These are phyloP conservation scores for Chironomus tepperi DNA, from an alignment of 1,140 invertebrate genomes.

Conservation along the genomic window DNA sequence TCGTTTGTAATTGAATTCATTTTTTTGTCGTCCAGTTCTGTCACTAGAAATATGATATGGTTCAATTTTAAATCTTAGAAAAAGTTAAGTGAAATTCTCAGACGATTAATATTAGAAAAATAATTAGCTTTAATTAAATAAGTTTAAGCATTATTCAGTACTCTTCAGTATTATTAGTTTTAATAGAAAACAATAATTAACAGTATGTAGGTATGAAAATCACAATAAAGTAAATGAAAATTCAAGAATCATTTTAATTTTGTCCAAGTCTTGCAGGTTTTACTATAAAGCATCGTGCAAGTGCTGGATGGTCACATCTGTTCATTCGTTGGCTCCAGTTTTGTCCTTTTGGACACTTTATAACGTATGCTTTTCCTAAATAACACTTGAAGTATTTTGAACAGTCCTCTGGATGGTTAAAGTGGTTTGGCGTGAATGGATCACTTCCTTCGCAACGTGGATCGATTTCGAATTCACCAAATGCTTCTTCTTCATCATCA, in stretches of 20 bases:
- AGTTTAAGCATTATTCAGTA: no score
- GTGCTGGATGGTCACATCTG: background rate
- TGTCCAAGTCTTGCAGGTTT: background rate
- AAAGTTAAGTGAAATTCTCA: no score
- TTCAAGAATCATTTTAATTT: no score
- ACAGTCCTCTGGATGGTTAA: background rate
- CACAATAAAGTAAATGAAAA: no score
- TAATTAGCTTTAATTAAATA: no score
- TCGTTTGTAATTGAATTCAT: no score
- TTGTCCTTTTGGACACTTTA: conserved; percentile 4
- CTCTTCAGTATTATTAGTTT: no score
- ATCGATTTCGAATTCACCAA: background rate
- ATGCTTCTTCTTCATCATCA: background rate
- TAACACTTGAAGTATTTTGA: conserved; percentile 8
- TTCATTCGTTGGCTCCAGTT: background rate
- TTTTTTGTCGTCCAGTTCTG: no score
- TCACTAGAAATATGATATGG: no score
- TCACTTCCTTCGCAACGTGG: conserved; percentile 10
- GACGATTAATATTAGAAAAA: no score
- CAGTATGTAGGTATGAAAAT: background rate
- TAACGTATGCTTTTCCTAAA: conserved; percentile 4
- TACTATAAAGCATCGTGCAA: background rate
- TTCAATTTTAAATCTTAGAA: no score
- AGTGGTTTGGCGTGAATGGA: background rate
- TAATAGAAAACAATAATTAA: background rate